Evolutionary conservation across 2,888 invertebrate genomes (phyloP).

Genomic region (Erebia palarica): DNA sequence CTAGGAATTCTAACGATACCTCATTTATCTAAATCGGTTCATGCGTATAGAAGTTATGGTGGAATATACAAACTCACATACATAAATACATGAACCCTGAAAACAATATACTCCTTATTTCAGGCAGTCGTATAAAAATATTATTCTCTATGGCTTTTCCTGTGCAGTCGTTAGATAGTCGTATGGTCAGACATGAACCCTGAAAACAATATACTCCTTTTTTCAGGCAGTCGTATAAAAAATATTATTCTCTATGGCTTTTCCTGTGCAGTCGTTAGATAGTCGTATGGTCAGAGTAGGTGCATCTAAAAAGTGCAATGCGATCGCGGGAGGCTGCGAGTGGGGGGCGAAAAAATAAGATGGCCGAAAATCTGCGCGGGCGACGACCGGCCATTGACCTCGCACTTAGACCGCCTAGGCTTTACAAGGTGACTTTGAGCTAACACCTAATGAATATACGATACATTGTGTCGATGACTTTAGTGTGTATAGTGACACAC

Average conservation of each 20-base stretch:
- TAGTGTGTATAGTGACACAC: slow-evolving; percentile 14
- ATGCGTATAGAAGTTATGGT: no score
- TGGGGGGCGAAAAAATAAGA: slow-evolving; percentile 55
- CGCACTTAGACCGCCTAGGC: slow-evolving; percentile 57
- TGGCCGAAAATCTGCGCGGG: slow-evolving; percentile 67
- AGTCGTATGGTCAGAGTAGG: slow-evolving; percentile 77
- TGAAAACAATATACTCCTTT: no score
- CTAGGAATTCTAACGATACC: no score
- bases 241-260: slow-evolving; percentile 46
- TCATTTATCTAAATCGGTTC: no score
- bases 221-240: no score
- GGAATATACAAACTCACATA: no score
- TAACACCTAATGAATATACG: slow-evolving; percentile 25
- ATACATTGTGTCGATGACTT: slow-evolving; percentile 19
- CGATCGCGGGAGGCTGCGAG: slow-evolving; percentile 66
- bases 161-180: no score
- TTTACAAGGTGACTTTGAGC: slow-evolving; percentile 40
- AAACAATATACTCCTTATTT: no score
- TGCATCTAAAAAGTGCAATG: slow-evolving; percentile 81
- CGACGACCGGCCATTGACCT: slow-evolving; percentile 77
- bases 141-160: no score
- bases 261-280: slow-evolving; percentile 70
- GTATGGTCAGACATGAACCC: no score
- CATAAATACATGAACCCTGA: no score
- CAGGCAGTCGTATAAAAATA: no score